These are phyloP conservation scores for Steinernema khuongi DNA, from an alignment of 1,140 invertebrate genomes.

Conservation along the genomic window DNA sequence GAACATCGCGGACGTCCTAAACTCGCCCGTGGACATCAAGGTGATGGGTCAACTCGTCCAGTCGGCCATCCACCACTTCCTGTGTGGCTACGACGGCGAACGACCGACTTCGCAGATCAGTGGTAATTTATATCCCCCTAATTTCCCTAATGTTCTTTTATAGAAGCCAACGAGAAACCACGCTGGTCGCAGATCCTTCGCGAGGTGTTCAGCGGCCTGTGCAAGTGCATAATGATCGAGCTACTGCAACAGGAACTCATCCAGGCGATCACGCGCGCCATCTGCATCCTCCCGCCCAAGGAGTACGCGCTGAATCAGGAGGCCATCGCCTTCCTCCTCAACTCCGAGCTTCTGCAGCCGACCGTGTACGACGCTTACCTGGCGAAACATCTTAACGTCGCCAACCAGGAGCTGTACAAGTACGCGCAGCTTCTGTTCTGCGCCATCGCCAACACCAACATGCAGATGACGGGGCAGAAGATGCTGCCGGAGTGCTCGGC, in stretches of 20 bases:
- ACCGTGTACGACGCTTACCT: constrained; percentile 77
- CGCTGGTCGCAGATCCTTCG: constrained; percentile 34
- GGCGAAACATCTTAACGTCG: constrained; percentile 80
- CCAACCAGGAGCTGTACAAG: constrained; percentile 70
- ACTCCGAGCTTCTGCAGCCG: constrained; percentile 68
- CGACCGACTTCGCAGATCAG: neutral
- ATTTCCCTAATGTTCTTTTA: no score
- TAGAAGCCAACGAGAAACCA: constrained; percentile 16
- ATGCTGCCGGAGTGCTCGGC: neutral
- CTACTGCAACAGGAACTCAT: constrained; percentile 30
- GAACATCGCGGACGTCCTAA: neutral
- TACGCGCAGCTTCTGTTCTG: constrained; percentile 88
- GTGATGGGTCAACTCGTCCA: neutral
- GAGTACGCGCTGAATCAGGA: constrained; percentile 84
- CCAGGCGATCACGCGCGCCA: constrained; percentile 24
- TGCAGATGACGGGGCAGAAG: neutral
- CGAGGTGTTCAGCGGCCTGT: constrained; percentile 40
- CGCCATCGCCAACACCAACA: constrained; percentile 67
- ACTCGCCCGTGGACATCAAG: neutral
- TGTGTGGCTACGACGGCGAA: neutral
- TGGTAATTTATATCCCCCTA: no score
- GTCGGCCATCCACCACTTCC: neutral
- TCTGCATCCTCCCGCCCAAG: constrained; percentile 28
- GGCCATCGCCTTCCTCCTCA: constrained; percentile 79
- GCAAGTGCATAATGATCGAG: constrained; percentile 3